Conservation (phyloP, 2,888 invertebrate species). For the Pocota personata region DNA sequence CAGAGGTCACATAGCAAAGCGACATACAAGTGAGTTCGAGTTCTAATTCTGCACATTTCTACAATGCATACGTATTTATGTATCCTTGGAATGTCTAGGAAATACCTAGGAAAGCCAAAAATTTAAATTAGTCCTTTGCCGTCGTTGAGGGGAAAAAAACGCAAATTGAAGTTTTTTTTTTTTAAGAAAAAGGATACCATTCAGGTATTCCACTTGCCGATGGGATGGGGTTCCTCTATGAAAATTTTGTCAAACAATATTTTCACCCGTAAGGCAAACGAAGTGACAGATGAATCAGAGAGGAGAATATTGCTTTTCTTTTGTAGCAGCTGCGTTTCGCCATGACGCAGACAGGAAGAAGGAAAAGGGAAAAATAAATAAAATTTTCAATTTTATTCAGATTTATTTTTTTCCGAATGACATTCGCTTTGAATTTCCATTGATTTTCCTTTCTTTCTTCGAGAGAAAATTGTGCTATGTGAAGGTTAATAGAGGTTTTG, state of each 20-base stretch:
- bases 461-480: background rate
- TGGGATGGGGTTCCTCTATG: background rate
- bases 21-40: background rate
- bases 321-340: slow-evolving; percentile 43
- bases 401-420: background rate
- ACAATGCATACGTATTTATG: background rate
- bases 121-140: slow-evolving; percentile 2
- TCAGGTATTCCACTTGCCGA: background rate
- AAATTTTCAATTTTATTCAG: slow-evolving; percentile 9
- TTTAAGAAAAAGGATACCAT: background rate
- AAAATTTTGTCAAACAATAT: slow-evolving; percentile 14
- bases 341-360: background rate
- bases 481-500: background rate
- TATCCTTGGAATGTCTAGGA: background rate
- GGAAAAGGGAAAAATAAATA: background rate
- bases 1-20: background rate
- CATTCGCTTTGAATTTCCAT: background rate
- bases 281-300: slow-evolving; percentile 35
- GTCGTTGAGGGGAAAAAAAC: background rate
- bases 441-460: background rate
- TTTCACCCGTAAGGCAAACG: slow-evolving; percentile 19
- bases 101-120: background rate
- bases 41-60: background rate
- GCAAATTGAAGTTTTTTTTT: background rate
- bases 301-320: slow-evolving; percentile 42